Evolutionary conservation across 2,888 invertebrate genomes (phyloP), one percentile per base, ranked within the genome.

Genomic region (Bugula neritina): DNA sequence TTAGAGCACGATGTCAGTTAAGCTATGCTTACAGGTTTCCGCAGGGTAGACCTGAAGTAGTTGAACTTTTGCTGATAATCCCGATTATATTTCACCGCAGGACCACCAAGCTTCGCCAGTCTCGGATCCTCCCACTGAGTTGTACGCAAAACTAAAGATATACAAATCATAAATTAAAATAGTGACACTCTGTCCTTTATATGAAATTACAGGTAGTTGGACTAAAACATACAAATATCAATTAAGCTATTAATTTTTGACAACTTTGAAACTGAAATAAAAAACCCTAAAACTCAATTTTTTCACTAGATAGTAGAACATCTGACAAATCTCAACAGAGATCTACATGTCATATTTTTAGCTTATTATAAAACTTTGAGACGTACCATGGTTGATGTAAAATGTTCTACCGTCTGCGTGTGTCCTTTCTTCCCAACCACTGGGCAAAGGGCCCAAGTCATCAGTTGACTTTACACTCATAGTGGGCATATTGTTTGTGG

Each of bases 71-170:
- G 89, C 86, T 98, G 98, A 86, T 98, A 99, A 87, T 98, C 97
- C 82, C 97, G 89, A 69, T 97, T 97, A 87, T 99, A 99, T 43
- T 97, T 97, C 82, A 98, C 94, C 76, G 97, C 88, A 75, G 95
- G 95, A 55, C 98, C 98, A 75, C 96, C 97, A 80, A 98, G 94
- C 86, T 93, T 82, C 72, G 93, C 93, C 83, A 99, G 87, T 76
- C 98, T 88, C 58, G 99, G 98, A 89, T 99, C 99, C 86, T 99
- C 98, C 99, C 99, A 99, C 82, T 98, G 97, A 23, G 99, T 99
- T 77, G 91, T 92, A 82, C 94, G 90, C 0, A 93, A 94, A 86
- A 94, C 95, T 96, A 83, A 73, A 83, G 81, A n/a, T n/a, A n/a
- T n/a, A n/a, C n/a, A n/a, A n/a, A n/a, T n/a, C n/a, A n/a, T n/a